Evolutionary conservation across 2,113 vertebrate species (phyloP), one percentile per base, ranked within the genome.

Genomic region (Varanus komodoensis): DNA sequence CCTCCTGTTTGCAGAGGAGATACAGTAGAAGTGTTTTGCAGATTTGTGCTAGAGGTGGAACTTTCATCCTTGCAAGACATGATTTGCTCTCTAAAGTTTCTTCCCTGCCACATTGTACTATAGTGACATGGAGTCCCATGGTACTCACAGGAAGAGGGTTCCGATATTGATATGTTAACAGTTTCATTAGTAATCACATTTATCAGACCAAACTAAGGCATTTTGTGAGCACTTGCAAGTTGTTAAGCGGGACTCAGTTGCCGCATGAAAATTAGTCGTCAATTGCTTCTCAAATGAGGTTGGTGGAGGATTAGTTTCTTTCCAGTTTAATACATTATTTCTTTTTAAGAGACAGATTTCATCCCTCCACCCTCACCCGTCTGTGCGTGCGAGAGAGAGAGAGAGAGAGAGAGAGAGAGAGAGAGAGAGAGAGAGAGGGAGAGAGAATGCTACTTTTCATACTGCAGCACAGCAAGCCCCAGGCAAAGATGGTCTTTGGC

Each of bases 401-500:
- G 23, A 14, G 48, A 52, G 57, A 8, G 32, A 44, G 21, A 44
- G 38, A 44, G 38, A 44, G 38, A 44, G 38, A 44, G 38, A 44
- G 38, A 44, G 38, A 44, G 38, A 44, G 38, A 44, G 38, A 44
- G 38, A 44, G 38, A 44, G 38, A 44, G 38, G 3, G 38, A 44
- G 38, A 44, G 38, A 44, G 38, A 50, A 21, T 17, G 11, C 38
- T 64, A 67, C 19, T 89, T 89, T 77, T 64, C 52, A 77, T 89
- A 67, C 81, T 68, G 50, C n/a, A n/a, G 19, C 82, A 34, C 38
- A 27, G 57, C 69, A 29, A 23, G 11, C 88, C 71, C 48, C 57
- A 38, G 87, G 79, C 67, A 88, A 88, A 82, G n/a, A 57, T 84
- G 52, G 84, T 84, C 38, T 64, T 89, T 8, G 52, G 11, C 17